phyloP scores from a whole-genome alignment of 2,797 vertebrate genomes.

The Cetoscarus ocellatus region DNA sequence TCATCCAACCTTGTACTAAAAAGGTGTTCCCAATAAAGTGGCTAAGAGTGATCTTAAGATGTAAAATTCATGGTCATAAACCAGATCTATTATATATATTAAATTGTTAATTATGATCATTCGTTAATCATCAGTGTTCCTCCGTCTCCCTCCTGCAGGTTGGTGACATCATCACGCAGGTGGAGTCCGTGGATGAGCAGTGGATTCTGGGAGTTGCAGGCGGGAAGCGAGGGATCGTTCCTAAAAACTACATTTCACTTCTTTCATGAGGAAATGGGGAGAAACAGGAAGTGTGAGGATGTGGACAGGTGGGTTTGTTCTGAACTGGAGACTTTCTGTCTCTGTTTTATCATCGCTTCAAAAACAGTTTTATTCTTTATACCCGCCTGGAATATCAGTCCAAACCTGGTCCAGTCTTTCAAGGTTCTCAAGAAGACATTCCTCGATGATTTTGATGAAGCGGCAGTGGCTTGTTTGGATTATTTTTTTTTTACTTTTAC shows the following conservation, averaged over 20 bases:
- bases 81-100: too few species aligned
- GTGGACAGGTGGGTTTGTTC: background rate
- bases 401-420: conserved; percentile 5
- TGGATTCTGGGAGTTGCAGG: conserved; percentile 92
- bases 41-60: too few species aligned
- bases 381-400: background rate
- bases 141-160: conserved; percentile 76
- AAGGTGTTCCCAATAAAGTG: too few species aligned
- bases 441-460: background rate
- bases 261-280: conserved; percentile 42
- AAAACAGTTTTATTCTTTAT: too few species aligned
- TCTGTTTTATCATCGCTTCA: background rate
- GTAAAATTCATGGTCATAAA: too few species aligned
- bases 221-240: conserved; percentile 90
- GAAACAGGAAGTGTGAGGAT: background rate
- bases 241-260: conserved; percentile 91
- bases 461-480: too few species aligned
- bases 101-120: too few species aligned
- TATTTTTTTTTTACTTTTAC: too few species aligned
- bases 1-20: too few species aligned
- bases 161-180: conserved; percentile 88
- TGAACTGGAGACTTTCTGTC: background rate
- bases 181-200: conserved; percentile 89
- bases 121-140: background rate
- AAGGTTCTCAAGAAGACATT: background rate